phyloP scores from a whole-genome alignment of 2,888 invertebrate genomes.

The Cactoblastis cactorum region DNA sequence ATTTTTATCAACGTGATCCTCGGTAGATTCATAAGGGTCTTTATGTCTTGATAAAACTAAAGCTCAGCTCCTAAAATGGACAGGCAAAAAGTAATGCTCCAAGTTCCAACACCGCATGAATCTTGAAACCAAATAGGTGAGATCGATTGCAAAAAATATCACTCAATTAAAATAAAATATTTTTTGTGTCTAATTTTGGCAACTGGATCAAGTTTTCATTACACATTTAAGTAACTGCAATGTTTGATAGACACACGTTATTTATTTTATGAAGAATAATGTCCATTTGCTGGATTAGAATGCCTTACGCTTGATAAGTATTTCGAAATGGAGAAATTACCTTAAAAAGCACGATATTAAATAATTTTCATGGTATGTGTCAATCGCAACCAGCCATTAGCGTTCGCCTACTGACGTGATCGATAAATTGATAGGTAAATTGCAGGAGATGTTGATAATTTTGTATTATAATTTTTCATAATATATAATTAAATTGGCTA shows the following conservation, averaged over 20 bases:
- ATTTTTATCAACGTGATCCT: slow-evolving; percentile 78
- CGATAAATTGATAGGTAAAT: slow-evolving; percentile 78
- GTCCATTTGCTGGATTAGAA: too few relatives aligned
- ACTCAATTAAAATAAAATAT: not conserved
- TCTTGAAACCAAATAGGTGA: slow-evolving; percentile 42
- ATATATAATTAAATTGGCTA: slow-evolving; percentile 73
- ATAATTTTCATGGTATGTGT: slow-evolving; percentile 19
- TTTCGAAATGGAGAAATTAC: not conserved
- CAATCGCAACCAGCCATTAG: slow-evolving; percentile 18
- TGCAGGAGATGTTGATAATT: slow-evolving; percentile 74
- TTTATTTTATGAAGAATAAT: too few relatives aligned
- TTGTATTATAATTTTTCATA: slow-evolving; percentile 31
- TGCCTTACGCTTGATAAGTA: too few relatives aligned
- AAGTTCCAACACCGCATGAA: slow-evolving; percentile 46
- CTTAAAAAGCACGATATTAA: not conserved
- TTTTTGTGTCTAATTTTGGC: not conserved
- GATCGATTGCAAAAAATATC: slow-evolving; percentile 1
- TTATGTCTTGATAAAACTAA: slow-evolving; percentile 79
- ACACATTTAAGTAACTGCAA: too few relatives aligned
- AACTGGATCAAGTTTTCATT: too few relatives aligned
- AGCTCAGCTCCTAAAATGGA: slow-evolving; percentile 68
- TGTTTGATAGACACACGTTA: too few relatives aligned
- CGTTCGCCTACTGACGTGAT: slow-evolving; percentile 19
- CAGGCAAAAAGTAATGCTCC: slow-evolving; percentile 49
- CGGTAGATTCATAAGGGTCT: slow-evolving; percentile 74